Percentiles rank a stretch among this genome's conserved stretches.
Conservation (phyloP, 1,140 invertebrate species). For the Drosophila orosa region DNA sequence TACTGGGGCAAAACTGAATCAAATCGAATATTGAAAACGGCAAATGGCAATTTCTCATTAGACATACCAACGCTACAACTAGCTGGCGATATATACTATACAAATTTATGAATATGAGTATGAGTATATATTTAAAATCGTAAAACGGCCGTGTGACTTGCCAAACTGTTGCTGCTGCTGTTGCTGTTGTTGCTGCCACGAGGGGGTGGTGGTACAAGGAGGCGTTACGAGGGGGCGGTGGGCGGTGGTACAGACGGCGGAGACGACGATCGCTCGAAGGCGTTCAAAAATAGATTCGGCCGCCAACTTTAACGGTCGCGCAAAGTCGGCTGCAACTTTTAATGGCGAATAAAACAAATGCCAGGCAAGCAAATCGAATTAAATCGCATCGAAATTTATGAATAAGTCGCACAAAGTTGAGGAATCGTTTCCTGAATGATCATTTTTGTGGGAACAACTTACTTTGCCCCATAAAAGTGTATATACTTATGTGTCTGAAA, state of each 20-base stretch:
- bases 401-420: constrained; percentile 12
- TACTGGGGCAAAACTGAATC: constrained; percentile 49
- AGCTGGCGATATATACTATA: constrained; percentile 8
- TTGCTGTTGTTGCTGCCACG: background rate
- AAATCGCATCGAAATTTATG: constrained; percentile 51
- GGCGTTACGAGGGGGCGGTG: background rate
- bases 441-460: background rate
- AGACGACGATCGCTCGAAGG: constrained; percentile 15
- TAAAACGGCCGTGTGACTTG: constrained; percentile 41
- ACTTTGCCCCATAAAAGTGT: background rate
- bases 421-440: constrained; percentile 1
- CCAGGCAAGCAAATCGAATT: constrained; percentile 44
- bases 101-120: constrained; percentile 27
- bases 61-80: constrained; percentile 32
- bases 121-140: constrained; percentile 23
- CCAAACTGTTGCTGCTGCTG: constrained; percentile 13
- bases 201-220: constrained; percentile 2
- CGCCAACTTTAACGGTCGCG: constrained; percentile 67
- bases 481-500: background rate
- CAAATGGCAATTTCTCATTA: constrained; percentile 46
- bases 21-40: constrained; percentile 41
- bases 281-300: constrained; percentile 64
- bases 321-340: constrained; percentile 67
- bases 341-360: constrained; percentile 74
- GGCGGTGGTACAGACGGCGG: background rate